A percentile compares a stretch with the other conserved stretches of the same genome.
Evolutionary conservation across 2,888 invertebrate species (phyloP).

Genomic region (Ophioninae sp.): DNA sequence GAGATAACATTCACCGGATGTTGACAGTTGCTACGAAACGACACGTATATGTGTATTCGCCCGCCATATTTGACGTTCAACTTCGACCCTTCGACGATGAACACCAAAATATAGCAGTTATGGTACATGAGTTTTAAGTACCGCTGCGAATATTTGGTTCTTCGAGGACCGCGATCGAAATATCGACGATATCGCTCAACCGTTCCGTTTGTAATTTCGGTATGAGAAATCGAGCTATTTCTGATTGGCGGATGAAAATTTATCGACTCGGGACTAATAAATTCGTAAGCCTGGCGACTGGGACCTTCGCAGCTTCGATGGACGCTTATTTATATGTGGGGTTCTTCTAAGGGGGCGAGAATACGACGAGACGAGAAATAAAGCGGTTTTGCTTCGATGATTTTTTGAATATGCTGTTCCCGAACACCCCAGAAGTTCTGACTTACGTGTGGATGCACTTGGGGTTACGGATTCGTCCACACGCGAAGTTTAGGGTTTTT

Average conservation of each 20-base stretch:
- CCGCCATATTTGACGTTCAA: conserved; percentile 17
- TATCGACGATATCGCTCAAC: conserved; percentile 16
- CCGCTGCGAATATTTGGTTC: background rate
- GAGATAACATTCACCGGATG: conserved; percentile 70
- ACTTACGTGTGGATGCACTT: background rate
- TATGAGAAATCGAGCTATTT: conserved; percentile 77
- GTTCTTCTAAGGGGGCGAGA: conserved; percentile 55
- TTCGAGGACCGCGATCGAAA: conserved; percentile 2
- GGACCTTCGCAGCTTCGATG: background rate
- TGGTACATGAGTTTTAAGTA: background rate
- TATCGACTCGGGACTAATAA: conserved; percentile 78
- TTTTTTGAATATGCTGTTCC: conserved; percentile 79
- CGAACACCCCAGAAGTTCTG: conserved; percentile 22
- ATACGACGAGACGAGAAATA: conserved; percentile 71
- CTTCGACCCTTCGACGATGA: conserved; percentile 23
- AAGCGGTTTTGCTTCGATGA: conserved; percentile 78
- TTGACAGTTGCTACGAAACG: conserved; percentile 67
- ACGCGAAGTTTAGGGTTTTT: background rate
- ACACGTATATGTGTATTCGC: conserved; percentile 34
- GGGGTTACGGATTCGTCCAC: background rate
- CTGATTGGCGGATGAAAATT: conserved; percentile 77
- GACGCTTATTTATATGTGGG: background rate
- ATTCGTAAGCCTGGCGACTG: conserved; percentile 70
- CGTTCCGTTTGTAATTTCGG: conserved; percentile 72
- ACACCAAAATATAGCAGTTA: conserved; percentile 12